Base-by-base conservation (phyloP, 2,888 invertebrate genomes). In the Toxonevra muliebris region DNA sequence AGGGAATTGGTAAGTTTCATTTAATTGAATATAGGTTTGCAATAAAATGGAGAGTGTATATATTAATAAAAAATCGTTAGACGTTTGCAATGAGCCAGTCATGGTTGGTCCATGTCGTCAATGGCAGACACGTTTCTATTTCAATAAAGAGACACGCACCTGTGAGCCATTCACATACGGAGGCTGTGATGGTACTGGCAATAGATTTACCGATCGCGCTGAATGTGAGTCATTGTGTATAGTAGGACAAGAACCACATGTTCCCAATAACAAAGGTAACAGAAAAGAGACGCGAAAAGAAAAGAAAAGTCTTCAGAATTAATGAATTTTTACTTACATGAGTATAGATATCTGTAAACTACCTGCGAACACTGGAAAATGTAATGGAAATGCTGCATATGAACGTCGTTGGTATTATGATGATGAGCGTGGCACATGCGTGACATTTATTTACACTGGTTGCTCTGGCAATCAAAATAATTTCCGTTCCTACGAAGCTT, bases 391-490 rank as follows among this genome's bases (percentile, higher is more conserved):
- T 13, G 69, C 77, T 17, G 80, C 74, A 72, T 79, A 79, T 50
- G 83, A 81, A 70, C 90, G 89, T 73, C 89, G 93, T 79, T 95
- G 91, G 90, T 90, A 90, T 87, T 94, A 90, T 85, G 90, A 91
- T 84, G 88, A 89, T 73, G 86, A 86, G 61, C 86, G 87, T 75
- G 90, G 88, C 75, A 90, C 89, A 79, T 97, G 96, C 86, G 85
- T 90, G 74, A 88, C 90, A 65, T 96, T 97, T 87, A 89, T 91
- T 79, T 96, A 92, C 87, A 89, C 90, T 74, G 96, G 96, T 86
- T 97, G 96, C 86, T 92, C 90, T 72, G 96, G 95, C 78, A 95
- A 93, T 86, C 89, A 88, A 80, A 96, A 96, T 88, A 92, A 92
- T 87, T 95, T 95, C 89, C 88, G 87, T 82, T 89, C 90, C 66